Percentiles rank a stretch among this genome's conserved stretches.
Conservation (phyloP, 2,797 vertebrate genomes). For the Darevskia mixta region DNA sequence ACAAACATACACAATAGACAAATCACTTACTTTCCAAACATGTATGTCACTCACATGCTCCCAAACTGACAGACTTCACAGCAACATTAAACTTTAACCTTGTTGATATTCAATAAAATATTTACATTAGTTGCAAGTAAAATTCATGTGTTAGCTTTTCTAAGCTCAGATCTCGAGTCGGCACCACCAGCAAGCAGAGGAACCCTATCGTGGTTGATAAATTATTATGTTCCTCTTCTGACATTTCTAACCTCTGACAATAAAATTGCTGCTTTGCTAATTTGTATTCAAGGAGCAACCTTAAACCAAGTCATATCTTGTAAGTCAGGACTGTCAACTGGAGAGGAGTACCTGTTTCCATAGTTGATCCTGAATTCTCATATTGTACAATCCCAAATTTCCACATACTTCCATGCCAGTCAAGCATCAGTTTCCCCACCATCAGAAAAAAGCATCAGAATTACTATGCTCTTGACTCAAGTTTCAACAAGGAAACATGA, state of each 20-base stretch:
- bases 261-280: neutral
- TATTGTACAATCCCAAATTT: neutral
- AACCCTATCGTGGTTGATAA: neutral
- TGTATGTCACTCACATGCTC: neutral
- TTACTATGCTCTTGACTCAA: neutral
- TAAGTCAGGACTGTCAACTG: neutral
- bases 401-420: neutral
- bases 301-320: neutral
- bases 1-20: neutral
- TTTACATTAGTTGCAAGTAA: neutral
- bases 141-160: neutral
- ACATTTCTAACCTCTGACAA: neutral
- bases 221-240: neutral
- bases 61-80: slow-evolving; percentile 20
- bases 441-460: neutral
- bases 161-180: neutral
- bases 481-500: neutral
- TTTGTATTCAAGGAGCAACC: neutral
- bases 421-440: neutral
- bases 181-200: neutral
- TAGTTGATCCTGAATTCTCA: neutral
- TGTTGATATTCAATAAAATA: neutral
- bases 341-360: neutral
- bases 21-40: neutral
- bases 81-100: neutral